phyloP scores from a whole-genome alignment of 2,113 vertebrate genomes.

The Bujurquina vittata region DNA sequence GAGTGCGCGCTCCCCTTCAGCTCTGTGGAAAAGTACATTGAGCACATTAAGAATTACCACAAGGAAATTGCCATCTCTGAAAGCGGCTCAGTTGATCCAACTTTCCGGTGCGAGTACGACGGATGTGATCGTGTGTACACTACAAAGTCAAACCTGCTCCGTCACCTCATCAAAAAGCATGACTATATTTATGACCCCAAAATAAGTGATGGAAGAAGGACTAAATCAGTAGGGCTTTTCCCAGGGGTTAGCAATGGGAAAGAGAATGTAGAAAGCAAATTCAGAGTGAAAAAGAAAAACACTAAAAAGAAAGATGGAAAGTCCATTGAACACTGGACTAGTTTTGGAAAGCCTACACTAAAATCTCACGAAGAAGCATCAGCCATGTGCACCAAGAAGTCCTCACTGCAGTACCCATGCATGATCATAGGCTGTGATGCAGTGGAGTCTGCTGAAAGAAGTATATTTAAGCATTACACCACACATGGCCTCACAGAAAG shows the following conservation, averaged over 20 bases:
- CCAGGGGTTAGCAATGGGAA: constrained; percentile 75
- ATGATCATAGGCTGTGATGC: constrained; percentile 97
- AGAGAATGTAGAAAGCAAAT: constrained; percentile 84
- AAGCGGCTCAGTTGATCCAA: constrained; percentile 87
- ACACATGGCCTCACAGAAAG: constrained; percentile 94
- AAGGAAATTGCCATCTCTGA: constrained; percentile 86
- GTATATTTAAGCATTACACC: constrained; percentile 94
- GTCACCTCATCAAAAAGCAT: constrained; percentile 97
- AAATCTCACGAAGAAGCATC: constrained; percentile 91
- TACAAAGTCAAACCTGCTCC: constrained; percentile 94
- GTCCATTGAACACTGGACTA: constrained; percentile 78
- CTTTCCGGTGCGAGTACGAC: constrained; percentile 92
- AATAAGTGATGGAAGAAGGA: constrained; percentile 84
- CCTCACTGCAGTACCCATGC: constrained; percentile 92
- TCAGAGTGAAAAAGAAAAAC: constrained; percentile 82
- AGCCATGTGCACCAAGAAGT: constrained; percentile 90
- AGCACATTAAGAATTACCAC: constrained; percentile 93
- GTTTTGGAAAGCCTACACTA: constrained; percentile 83
- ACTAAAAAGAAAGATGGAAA: constrained; percentile 79
- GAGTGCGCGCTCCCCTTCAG: constrained; percentile 91
- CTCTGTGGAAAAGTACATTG: constrained; percentile 89
- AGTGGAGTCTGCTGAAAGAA: constrained; percentile 90
- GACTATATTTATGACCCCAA: constrained; percentile 93
- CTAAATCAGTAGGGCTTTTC: constrained; percentile 66
- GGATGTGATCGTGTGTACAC: constrained; percentile 95